phyloP scores from a whole-genome alignment of 2,113 vertebrate genomes.

The Formicarius rufipectus region DNA sequence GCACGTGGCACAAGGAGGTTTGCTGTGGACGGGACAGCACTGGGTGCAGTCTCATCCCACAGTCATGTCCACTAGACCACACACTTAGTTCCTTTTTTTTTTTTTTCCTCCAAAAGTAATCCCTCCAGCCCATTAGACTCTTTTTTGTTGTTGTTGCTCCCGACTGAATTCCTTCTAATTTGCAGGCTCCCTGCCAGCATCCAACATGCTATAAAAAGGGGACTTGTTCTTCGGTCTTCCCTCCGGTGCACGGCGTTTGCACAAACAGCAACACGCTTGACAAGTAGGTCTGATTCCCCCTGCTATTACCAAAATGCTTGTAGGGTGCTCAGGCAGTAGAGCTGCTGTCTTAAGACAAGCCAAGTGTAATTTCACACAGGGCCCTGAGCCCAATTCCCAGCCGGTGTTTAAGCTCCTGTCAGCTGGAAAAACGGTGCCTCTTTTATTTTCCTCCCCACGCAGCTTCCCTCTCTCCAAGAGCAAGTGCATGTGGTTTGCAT shows the following conservation, averaged over 20 bases:
- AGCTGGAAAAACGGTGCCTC: neutral
- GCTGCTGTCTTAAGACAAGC: neutral
- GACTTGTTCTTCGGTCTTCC: conserved; percentile 66
- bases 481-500: neutral
- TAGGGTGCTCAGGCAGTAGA: neutral
- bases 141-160: conserved; percentile 38
- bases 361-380: neutral
- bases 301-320: neutral
- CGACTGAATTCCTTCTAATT: conserved; percentile 58
- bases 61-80: neutral
- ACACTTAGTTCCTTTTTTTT: neutral
- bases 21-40: neutral
- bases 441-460: neutral
- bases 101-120: neutral
- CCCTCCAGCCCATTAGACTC: conserved; percentile 41
- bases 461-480: neutral
- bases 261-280: conserved; percentile 34
- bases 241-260: neutral
- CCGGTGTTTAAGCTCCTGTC: neutral
- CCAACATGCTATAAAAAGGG: conserved; percentile 25
- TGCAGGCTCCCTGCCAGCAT: conserved; percentile 28
- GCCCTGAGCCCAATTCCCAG: conserved; percentile 10
- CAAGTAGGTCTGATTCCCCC: neutral
- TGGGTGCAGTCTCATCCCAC: neutral
- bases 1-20: neutral